These are phyloP conservation scores for Manduca sexta DNA, from an alignment of 1,140 invertebrate species.

Conservation along the genomic window DNA sequence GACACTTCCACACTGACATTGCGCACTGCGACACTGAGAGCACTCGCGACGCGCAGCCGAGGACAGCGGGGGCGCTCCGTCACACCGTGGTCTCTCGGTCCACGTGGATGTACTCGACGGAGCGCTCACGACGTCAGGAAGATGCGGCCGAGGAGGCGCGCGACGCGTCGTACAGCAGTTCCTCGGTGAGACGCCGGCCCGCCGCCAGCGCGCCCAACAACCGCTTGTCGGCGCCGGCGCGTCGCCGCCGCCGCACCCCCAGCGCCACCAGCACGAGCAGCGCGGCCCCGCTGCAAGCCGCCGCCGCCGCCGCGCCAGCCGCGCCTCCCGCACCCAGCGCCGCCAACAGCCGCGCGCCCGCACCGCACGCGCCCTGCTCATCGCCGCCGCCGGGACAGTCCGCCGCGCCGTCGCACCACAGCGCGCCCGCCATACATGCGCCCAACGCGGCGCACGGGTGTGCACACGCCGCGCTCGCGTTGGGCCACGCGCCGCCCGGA, in stretches of 20 bases:
- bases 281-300: conserved; percentile 64
- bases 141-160: conserved; percentile 70
- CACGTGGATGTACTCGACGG: conserved; percentile 91
- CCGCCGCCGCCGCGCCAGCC: conserved; percentile 53
- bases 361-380: conserved; percentile 51
- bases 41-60: no score
- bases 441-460: conserved; percentile 41
- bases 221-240: conserved; percentile 47
- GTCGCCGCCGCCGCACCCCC: conserved; percentile 56
- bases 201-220: conserved; percentile 73
- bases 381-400: conserved; percentile 54
- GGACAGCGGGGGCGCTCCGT: conserved; percentile 49
- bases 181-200: conserved; percentile 73
- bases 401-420: conserved; percentile 43
- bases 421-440: conserved; percentile 47
- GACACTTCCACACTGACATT: no score
- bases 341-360: conserved; percentile 37
- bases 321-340: conserved; percentile 62
- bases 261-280: conserved; percentile 34
- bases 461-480: conserved; percentile 43
- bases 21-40: no score
- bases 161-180: conserved; percentile 75
- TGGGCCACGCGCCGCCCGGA: conserved; percentile 33
- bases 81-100: conserved; percentile 91
- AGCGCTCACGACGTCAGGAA: conserved; percentile 89